phyloP scores from a whole-genome alignment of 1,140 invertebrate genomes.

The Piezodorus guildinii region DNA sequence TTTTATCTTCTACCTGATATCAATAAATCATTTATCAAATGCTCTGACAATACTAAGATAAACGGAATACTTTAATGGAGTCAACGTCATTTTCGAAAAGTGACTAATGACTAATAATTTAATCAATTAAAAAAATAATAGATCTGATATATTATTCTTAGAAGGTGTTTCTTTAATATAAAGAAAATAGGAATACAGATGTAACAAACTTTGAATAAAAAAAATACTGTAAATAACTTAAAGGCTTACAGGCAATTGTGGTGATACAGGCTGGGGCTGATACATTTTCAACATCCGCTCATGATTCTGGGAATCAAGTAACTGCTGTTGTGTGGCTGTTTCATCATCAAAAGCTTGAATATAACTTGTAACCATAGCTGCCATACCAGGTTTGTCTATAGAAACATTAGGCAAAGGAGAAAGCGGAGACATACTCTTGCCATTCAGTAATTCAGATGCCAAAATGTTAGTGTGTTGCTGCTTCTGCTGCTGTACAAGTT shows the following conservation, averaged over 20 bases:
- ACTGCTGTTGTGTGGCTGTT: conserved; percentile 23
- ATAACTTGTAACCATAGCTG: conserved; percentile 29
- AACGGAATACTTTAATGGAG: no score
- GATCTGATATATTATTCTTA: not conserved
- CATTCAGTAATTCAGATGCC: conserved; percentile 20
- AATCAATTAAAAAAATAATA: not conserved
- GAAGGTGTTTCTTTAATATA: no score
- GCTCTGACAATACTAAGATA: not conserved
- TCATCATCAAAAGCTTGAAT: conserved; percentile 30
- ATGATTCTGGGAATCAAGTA: conserved; percentile 23
- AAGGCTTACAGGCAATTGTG: conserved; percentile 9
- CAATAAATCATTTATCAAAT: no score
- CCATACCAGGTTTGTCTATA: conserved; percentile 26
- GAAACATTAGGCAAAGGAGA: conserved; percentile 24
- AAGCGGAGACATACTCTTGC: conserved; percentile 21
- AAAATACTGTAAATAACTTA: no score
- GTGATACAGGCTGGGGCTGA: conserved; percentile 19
- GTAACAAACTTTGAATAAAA: no score
- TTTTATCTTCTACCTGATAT: no score
- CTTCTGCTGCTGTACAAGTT: conserved; percentile 40
- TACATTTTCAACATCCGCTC: conserved; percentile 28
- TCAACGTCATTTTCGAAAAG: no score
- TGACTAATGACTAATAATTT: not conserved
- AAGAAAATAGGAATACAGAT: no score
- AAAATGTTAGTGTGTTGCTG: conserved; percentile 33